Percentiles rank a stretch among this genome's conserved stretches.
Conservation (phyloP, 2,797 vertebrate species). For the Anas acuta region DNA sequence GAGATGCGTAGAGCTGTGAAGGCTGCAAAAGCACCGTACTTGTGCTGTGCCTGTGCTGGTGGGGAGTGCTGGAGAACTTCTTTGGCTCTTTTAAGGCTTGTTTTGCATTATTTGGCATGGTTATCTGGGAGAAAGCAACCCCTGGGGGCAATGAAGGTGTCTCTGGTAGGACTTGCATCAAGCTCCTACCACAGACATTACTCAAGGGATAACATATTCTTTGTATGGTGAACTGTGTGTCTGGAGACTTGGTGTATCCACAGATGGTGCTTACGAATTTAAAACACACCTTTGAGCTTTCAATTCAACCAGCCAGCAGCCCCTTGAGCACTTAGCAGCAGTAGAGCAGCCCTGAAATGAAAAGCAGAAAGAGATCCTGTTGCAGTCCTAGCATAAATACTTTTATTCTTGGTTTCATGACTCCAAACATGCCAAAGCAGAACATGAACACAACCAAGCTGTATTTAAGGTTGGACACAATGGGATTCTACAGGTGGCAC, state of each 20-base stretch:
- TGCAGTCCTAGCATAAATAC: not conserved
- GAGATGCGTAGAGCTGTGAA: not conserved
- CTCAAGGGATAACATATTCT: not conserved
- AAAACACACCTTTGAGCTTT: not conserved
- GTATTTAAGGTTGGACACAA: not conserved
- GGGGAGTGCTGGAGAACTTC: not conserved
- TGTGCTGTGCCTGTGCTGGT: accelerated
- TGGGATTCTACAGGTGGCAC: not conserved
- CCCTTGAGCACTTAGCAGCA: conserved; percentile 19
- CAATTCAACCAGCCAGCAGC: not conserved
- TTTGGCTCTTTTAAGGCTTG: not conserved
- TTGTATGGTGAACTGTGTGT: not conserved
- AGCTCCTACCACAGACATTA: not conserved
- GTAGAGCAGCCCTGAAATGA: conserved; percentile 16
- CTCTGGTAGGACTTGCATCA: accelerated
- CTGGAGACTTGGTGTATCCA: not conserved
- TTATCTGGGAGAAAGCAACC: not conserved
- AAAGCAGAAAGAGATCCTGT: not conserved
- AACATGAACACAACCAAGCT: not conserved
- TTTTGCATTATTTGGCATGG: not conserved
- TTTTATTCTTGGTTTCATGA: conserved; percentile 4
- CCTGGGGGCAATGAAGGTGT: not conserved
- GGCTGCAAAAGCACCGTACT: not conserved
- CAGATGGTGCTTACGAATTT: not conserved
- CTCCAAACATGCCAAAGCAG: not conserved